phyloP scores from a whole-genome alignment of 2,113 vertebrate species.

The Atherinomorus stipes region DNA sequence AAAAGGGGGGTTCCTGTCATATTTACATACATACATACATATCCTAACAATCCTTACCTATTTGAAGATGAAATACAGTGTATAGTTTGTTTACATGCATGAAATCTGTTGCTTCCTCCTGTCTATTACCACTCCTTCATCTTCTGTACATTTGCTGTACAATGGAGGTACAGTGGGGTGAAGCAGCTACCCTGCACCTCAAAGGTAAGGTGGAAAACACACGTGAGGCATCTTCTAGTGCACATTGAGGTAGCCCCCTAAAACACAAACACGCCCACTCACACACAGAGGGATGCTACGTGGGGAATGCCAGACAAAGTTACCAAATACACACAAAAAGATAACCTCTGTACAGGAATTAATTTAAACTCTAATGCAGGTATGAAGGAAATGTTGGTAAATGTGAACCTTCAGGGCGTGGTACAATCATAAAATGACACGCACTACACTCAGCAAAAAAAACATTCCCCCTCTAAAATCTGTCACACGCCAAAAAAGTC shows the following conservation, averaged over 20 bases:
- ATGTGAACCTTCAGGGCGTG: conserved; percentile 23
- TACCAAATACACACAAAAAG: conserved; percentile 44
- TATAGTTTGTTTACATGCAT: conserved; percentile 79
- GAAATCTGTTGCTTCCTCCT: conserved; percentile 62
- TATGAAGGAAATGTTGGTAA: conserved; percentile 51
- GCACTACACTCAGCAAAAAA: conserved; percentile 29
- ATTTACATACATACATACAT: conserved; percentile 84
- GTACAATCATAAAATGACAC: conserved; percentile 67
- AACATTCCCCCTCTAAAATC: conserved; percentile 40
- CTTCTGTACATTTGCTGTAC: conserved; percentile 61
- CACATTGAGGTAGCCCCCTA: conserved; percentile 75
- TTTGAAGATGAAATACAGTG: conserved; percentile 72
- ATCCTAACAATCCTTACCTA: conserved; percentile 76
- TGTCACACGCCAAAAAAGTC: conserved; percentile 3
- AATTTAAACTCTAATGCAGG: conserved; percentile 38
- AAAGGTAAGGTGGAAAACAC: conserved; percentile 69
- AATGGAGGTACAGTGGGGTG: conserved; percentile 61
- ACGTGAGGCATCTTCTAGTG: conserved; percentile 74
- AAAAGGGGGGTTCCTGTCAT: conserved; percentile 62
- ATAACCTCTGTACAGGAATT: conserved; percentile 42
- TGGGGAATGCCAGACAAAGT: conserved; percentile 52
- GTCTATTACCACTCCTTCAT: conserved; percentile 59
- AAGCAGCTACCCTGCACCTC: conserved; percentile 74
- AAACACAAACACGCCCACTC: conserved; percentile 33
- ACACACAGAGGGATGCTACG: conserved; percentile 50